phyloP scores from a whole-genome alignment of 2,797 vertebrate genomes.

The Poeciliopsis turneri region DNA sequence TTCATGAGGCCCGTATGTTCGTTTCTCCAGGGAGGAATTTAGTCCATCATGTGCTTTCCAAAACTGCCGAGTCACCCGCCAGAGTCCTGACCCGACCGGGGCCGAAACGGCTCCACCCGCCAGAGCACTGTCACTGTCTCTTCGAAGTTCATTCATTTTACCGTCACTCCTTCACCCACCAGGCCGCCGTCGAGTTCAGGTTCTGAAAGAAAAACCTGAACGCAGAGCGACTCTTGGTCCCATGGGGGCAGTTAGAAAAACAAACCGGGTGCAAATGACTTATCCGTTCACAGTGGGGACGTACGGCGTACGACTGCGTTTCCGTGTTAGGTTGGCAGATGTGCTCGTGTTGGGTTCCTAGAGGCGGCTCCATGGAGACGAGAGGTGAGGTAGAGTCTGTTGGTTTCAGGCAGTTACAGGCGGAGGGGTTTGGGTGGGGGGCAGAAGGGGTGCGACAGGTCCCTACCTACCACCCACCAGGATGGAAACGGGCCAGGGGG shows the following conservation, averaged over 20 bases:
- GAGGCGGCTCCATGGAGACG: conserved; percentile 58
- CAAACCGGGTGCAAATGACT: background rate
- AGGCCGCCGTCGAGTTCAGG: conserved; percentile 14
- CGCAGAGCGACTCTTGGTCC: conserved; percentile 61
- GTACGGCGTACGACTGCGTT: background rate
- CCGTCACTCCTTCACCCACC: conserved; percentile 9
- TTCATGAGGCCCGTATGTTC: conserved; percentile 35
- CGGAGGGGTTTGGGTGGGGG: background rate
- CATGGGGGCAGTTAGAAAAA: conserved; percentile 33
- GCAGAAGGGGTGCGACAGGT: no score
- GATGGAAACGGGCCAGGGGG: background rate
- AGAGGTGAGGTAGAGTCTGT: conserved; percentile 80
- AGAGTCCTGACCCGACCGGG: conserved; percentile 27
- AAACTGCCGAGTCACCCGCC: conserved; percentile 42
- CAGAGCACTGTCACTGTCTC: conserved; percentile 33
- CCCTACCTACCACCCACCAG: background rate
- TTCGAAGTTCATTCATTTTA: conserved; percentile 23
- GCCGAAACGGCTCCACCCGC: conserved; percentile 56
- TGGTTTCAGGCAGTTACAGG: conserved; percentile 40
- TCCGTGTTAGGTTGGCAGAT: background rate
- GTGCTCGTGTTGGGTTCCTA: conserved; percentile 42
- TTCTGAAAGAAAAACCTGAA: conserved; percentile 35
- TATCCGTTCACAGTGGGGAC: background rate
- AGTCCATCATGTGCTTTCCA: conserved; percentile 5
- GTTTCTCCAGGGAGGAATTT: conserved; percentile 27